Evolutionary conservation across 2,888 invertebrate genomes (phyloP), one percentile per base, ranked within the genome.

Genomic region (Parnassius apollo): DNA sequence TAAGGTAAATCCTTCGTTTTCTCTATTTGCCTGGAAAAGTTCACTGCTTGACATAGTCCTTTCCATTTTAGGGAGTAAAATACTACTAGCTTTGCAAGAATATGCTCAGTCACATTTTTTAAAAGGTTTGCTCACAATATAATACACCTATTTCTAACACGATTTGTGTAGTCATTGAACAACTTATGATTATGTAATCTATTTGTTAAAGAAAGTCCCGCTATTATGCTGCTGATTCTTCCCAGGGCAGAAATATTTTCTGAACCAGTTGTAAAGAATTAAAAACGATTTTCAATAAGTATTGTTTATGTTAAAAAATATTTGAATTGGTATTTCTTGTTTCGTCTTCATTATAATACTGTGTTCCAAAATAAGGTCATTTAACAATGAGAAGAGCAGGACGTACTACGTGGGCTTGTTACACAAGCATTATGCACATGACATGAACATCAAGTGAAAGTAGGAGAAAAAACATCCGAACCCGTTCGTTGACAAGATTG

Each of bases 401-500:
- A 58, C 49, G 42, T 58, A 58, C 44, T 18, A 12, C 13, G 42
- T 54, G n/a, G 22, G 49, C 44, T 49, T 9, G 48, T 62, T 62
- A 49, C 58, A 62, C 58, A 62, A 62, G 62, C 57, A 13, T 52
- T 25, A 44, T 11, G 69, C 67, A 70, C 71, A 68, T 70, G 69
- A 72, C 68, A 73, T 69, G 74, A 71, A 70, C 74, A 73, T 73
- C 71, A 69, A 73, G 79, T 76, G 79, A 80, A 80, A 80, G 80
- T 73, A 66, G 70, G 65, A 62, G 55, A 69, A 67, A 69, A 67
- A 75, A 75, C 71, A 71, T 74, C 71, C 70, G 76, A 82, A 80
- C 85, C 76, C 72, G 82, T 78, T 69, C 54, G 69, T 69, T 82
- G 86, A 83, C 79, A 78, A 81, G 82, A 81, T 61, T 62, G 66